phyloP scores from a whole-genome alignment of 2,888 invertebrate species.

The Lumbricus terrestris region DNA sequence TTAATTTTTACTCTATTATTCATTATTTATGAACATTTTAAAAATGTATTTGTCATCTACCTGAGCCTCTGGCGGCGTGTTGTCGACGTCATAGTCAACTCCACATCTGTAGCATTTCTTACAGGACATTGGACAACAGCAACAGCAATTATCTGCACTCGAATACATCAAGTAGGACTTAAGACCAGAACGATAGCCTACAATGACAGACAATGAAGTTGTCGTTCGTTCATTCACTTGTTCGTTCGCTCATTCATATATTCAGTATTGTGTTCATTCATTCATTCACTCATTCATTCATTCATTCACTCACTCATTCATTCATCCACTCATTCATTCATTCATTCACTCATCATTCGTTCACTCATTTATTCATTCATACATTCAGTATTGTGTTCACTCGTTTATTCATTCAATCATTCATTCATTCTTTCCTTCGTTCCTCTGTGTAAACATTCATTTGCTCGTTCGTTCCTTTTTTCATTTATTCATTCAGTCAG shows the following conservation, averaged over 20 bases:
- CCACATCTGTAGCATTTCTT: constrained; percentile 23
- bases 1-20: no score
- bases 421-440: not conserved
- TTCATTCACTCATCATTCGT: not conserved
- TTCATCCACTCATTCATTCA: not conserved
- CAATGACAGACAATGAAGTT: not conserved
- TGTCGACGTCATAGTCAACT: not conserved
- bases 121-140: constrained; percentile 24
- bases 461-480: not conserved
- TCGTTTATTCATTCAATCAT: not conserved
- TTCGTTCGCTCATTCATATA: not conserved
- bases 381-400: no score
- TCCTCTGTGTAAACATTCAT: no score
- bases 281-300: not conserved
- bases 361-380: not conserved
- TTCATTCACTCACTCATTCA: not conserved
- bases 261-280: not conserved
- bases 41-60: not conserved
- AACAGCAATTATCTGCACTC: constrained; percentile 24
- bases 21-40: no score
- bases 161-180: constrained; percentile 22
- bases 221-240: not conserved
- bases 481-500: not conserved
- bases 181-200: not conserved
- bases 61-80: not conserved